These are phyloP conservation scores for Pollenia angustigena DNA, from an alignment of 2,888 invertebrate species.

Conservation along the genomic window DNA sequence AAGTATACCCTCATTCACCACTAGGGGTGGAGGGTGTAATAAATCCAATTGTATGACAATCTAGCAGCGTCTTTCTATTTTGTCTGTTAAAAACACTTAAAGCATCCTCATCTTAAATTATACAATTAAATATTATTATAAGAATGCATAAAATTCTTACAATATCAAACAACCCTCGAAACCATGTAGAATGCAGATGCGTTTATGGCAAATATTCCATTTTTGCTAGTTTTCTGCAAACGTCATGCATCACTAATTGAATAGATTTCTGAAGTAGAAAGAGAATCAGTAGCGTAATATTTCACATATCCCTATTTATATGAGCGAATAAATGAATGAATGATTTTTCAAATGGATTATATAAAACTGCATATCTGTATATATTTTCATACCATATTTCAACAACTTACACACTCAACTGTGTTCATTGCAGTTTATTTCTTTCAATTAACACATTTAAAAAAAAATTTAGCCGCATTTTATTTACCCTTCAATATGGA, in stretches of 20 bases:
- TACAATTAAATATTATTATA: too few species aligned
- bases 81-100: too few species aligned
- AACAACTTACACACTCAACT: conserved; percentile 50
- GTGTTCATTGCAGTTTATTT: not conserved
- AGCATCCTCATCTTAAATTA: too few species aligned
- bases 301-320: not conserved
- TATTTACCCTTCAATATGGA: not conserved
- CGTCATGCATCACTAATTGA: conserved; percentile 51
- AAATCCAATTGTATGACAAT: too few species aligned
- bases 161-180: not conserved
- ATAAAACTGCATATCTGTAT: not conserved
- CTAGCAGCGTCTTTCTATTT: too few species aligned
- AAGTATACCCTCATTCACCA: too few species aligned
- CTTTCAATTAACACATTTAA: not conserved
- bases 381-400: conserved; percentile 17
- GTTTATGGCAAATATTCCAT: conserved; percentile 22
- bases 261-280: not conserved
- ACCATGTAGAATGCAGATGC: not conserved
- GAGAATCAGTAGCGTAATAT: not conserved
- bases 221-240: conserved; percentile 41
- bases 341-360: not conserved
- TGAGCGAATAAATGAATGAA: not conserved
- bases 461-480: not conserved
- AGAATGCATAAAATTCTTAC: too few species aligned
- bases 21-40: too few species aligned